Base-by-base conservation (phyloP, 2,113 vertebrate genomes). In the Elephantulus edwardii region DNA sequence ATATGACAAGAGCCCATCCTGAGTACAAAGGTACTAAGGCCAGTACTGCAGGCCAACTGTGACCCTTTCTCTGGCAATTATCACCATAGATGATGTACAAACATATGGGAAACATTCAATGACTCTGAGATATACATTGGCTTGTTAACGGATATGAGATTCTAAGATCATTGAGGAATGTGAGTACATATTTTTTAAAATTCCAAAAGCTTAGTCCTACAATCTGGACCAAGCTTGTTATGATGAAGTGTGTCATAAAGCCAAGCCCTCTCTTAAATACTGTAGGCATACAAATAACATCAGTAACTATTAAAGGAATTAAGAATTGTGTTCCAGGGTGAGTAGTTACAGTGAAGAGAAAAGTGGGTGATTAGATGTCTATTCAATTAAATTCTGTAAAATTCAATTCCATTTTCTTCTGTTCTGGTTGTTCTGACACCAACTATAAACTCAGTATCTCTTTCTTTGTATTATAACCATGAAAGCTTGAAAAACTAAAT, bases 191-290 rank as follows among this genome's bases (percentile, higher is more conserved):
- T n/a, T n/a, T n/a, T n/a, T n/a, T n/a, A n/a, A n/a, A n/a, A n/a
- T n/a, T n/a, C n/a, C 46, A 64, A 44, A 76, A 70, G 26, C 5
- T 70, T 76, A 56, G 24, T 10, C 82, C 76, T 82, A 88, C 83
- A 3, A 1, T 6, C n/a, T n/a, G n/a, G n/a, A n/a, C n/a, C 66
- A 81, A 70, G 17, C 12, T 79, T 64, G 13, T 78, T 70, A 74
- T 60, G 85, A 71, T 82, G 30, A 86, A 42, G 3, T 52, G 6
- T 8, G 33, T 46, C 75, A 72, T 30, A 83, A 85, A 48, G 35
- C 72, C 7, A 42, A 87, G 84, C 74, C 9, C 50, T 81, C 44
- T 44, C 28, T 60, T 90, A 88, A 90, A 62, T 62, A 85, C 35
- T 72, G n/a, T n/a, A n/a, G 40, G 48, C 48, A 50, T 24, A 48